A percentile compares a stretch with the other conserved stretches of the same genome.
Evolutionary conservation across 2,113 vertebrate genomes (phyloP).

Genomic region (Xiphias gladius): DNA sequence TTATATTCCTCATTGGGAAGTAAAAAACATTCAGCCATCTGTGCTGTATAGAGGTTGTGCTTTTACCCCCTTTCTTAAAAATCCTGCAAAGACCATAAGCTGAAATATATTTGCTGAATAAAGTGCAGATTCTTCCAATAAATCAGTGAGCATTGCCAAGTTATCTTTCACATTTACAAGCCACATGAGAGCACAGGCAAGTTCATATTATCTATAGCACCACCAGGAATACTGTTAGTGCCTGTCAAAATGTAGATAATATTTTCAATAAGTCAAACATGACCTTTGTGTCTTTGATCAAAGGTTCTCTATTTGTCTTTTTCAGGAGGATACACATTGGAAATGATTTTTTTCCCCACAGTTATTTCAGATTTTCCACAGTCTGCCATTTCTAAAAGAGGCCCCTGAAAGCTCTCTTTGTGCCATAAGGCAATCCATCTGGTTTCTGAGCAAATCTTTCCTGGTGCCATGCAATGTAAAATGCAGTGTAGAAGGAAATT

Average conservation of each 20-base stretch:
- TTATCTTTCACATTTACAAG: not conserved
- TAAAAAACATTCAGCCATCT: too few relatives aligned
- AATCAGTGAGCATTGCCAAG: not conserved
- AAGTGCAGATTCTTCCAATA: not conserved
- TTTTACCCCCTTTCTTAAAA: not conserved
- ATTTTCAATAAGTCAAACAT: not conserved
- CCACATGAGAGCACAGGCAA: not conserved
- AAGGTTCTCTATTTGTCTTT: slow-evolving; percentile 1
- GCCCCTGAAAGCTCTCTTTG: not conserved
- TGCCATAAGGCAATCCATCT: slow-evolving; percentile 33
- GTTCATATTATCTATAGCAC: not conserved
- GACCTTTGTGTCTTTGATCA: not conserved
- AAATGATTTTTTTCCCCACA: not conserved
- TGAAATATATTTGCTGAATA: not conserved
- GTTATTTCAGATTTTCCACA: slow-evolving; percentile 19
- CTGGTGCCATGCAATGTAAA: slow-evolving; percentile 2
- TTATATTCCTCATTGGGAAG: not conserved
- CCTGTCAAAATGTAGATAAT: not conserved
- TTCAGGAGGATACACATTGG: not conserved
- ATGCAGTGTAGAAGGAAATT: not conserved
- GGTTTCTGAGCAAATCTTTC: slow-evolving; percentile 31
- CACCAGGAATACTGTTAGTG: not conserved
- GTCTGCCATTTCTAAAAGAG: slow-evolving; percentile 3
- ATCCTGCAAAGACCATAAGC: not conserved
- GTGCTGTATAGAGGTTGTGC: not conserved